Evolutionary conservation across 2,888 invertebrate species (phyloP).

Genomic region (Linnaemya tessellans): DNA sequence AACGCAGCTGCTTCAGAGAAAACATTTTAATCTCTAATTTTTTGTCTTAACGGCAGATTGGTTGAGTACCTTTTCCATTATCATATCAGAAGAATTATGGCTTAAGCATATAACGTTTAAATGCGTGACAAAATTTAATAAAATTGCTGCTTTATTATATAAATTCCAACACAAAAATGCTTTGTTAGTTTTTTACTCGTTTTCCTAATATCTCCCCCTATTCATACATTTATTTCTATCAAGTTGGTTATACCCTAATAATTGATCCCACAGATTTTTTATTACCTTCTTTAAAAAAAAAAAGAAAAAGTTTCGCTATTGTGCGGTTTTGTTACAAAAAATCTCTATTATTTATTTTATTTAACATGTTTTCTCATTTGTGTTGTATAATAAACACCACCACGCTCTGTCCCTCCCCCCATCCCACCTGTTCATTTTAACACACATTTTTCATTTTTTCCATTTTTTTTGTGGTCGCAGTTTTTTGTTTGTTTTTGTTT

Average conservation of each 20-base stretch:
- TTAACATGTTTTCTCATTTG: conserved; percentile 70
- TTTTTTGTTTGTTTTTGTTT: conserved; percentile 12
- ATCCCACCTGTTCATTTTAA: conserved; percentile 3
- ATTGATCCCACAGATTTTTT: neutral
- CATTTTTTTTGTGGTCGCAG: conserved; percentile 35
- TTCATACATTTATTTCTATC: neutral
- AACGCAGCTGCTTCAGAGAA: too few relatives aligned
- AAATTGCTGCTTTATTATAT: too few relatives aligned
- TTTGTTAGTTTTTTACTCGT: too few relatives aligned
- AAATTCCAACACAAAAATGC: too few relatives aligned
- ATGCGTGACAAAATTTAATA: too few relatives aligned
- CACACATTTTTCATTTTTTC: conserved; percentile 44
- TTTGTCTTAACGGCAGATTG: too few relatives aligned
- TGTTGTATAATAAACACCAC: conserved; percentile 46
- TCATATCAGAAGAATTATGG: too few relatives aligned
- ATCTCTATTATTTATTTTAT: conserved; percentile 68
- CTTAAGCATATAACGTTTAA: too few relatives aligned
- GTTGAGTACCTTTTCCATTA: too few relatives aligned
- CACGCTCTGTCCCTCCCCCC: conserved; percentile 8
- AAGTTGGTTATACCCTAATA: neutral
- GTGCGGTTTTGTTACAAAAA: conserved; percentile 62
- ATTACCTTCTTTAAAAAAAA: neutral
- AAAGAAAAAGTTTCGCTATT: conserved; percentile 44
- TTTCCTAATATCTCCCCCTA: neutral
- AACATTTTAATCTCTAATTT: too few relatives aligned